Evolutionary conservation across 2,797 vertebrate species (phyloP).

Genomic region (Diplodus puntazzo): DNA sequence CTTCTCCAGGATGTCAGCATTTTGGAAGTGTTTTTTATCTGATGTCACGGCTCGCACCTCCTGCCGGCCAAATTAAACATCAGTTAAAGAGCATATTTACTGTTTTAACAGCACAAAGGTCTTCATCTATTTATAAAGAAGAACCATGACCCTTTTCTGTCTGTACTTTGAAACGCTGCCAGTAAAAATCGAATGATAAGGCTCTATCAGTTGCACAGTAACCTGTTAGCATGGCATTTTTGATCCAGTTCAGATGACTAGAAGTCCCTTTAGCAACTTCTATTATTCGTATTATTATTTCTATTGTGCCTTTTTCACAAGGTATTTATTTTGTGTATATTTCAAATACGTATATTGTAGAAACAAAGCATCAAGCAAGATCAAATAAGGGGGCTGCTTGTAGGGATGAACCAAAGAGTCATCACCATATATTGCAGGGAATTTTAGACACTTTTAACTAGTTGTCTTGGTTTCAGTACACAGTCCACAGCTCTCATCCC

Average conservation of each 20-base stretch:
- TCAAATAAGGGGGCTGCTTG: neutral
- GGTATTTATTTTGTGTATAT: neutral
- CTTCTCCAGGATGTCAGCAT: conserved; percentile 15
- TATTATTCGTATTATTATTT: neutral
- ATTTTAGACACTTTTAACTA: neutral
- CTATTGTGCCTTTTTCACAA: neutral
- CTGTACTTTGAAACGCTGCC: conserved; percentile 10
- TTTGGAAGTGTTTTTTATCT: conserved; percentile 52
- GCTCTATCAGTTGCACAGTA: neutral
- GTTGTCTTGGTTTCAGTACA: neutral
- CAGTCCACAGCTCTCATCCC: neutral
- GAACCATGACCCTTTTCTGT: neutral
- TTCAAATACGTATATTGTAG: neutral
- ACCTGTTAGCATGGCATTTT: neutral
- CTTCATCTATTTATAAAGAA: conserved; percentile 39
- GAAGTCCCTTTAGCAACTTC: too few relatives aligned
- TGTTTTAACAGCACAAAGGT: conserved; percentile 24
- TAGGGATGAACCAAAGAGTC: neutral
- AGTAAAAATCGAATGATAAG: conserved; percentile 5
- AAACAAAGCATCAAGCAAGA: neutral
- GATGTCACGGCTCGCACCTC: conserved; percentile 33
- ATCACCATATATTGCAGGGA: neutral
- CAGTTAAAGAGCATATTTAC: conserved; percentile 34
- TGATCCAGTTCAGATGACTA: neutral
- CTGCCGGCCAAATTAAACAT: conserved; percentile 58